Evolutionary conservation across 2,888 invertebrate genomes (phyloP).

Genomic region (Congeria kusceri): DNA sequence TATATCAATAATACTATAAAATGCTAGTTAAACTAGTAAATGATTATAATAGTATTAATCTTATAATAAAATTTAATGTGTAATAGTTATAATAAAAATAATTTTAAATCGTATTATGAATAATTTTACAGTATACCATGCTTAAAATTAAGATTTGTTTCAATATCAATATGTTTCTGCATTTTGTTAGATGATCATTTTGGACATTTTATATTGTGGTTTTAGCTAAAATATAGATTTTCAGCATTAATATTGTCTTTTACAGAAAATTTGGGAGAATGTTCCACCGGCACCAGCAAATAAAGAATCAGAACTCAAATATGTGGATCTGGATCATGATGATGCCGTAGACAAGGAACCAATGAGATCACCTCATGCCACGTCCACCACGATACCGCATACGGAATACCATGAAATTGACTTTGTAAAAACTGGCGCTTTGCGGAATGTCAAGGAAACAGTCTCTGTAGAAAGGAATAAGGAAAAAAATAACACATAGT

Average conservation of each 20-base stretch:
- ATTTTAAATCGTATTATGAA: too few relatives aligned
- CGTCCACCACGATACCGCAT: conserved; percentile 70
- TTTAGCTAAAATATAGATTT: neutral
- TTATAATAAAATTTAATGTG: too few relatives aligned
- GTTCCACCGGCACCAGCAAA: conserved; percentile 71
- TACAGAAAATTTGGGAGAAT: conserved; percentile 64
- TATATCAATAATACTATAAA: too few relatives aligned
- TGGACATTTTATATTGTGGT: too few relatives aligned
- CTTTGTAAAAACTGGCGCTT: conserved; percentile 96
- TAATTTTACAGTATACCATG: too few relatives aligned
- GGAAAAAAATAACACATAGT: conserved; percentile 36
- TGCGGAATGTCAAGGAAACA: conserved; percentile 88
- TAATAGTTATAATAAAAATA: too few relatives aligned
- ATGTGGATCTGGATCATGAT: conserved; percentile 94
- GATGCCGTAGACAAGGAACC: conserved; percentile 64
- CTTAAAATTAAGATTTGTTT: too few relatives aligned
- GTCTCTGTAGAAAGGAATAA: conserved; percentile 39
- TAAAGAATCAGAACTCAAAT: conserved; percentile 88
- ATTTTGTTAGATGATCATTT: neutral
- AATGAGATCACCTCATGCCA: conserved; percentile 58
- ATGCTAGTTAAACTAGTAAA: too few relatives aligned
- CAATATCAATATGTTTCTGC: too few relatives aligned
- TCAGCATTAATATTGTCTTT: neutral
- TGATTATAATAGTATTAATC: too few relatives aligned
- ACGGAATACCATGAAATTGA: conserved; percentile 96